These are phyloP conservation scores for Halcyon leucocephala DNA, from an alignment of 2,797 vertebrate genomes.

Conservation along the genomic window DNA sequence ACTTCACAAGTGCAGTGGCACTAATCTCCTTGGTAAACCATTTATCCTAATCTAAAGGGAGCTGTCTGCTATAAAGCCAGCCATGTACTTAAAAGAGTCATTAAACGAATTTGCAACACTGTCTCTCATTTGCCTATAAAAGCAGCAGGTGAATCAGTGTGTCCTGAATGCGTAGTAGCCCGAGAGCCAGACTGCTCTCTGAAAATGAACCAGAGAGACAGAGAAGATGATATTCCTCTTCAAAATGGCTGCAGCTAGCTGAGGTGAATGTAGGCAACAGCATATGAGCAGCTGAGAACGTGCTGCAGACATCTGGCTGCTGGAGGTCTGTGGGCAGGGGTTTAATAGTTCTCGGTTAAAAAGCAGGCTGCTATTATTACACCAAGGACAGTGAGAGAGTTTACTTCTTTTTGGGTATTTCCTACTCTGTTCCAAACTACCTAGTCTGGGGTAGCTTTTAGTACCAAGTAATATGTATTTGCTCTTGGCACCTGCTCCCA, in stretches of 20 bases:
- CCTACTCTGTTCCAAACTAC: background rate
- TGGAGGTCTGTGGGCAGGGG: background rate
- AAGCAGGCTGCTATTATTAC: background rate
- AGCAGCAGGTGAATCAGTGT: background rate
- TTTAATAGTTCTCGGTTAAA: background rate
- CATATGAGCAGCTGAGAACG: background rate
- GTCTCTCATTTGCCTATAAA: background rate
- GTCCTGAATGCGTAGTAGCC: background rate
- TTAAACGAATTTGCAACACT: background rate
- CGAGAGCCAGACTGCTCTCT: background rate
- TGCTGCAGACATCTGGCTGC: background rate
- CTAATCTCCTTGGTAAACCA: conserved; percentile 40
- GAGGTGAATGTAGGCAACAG: background rate
- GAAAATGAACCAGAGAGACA: background rate
- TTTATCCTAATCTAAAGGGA: conserved; percentile 26
- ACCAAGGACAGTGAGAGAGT: background rate
- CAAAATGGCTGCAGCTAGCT: background rate
- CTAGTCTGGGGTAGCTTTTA: background rate
- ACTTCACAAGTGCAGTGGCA: conserved; percentile 41
- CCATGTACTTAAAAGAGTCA: background rate
- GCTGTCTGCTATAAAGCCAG: background rate
- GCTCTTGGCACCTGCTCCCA: background rate
- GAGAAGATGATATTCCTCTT: background rate
- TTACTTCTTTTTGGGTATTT: background rate
- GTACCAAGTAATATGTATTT: background rate